A percentile compares a stretch with the other conserved stretches of the same genome.
Conservation (phyloP, 2,797 vertebrate genomes). For the Tympanoctomys barrerae region DNA sequence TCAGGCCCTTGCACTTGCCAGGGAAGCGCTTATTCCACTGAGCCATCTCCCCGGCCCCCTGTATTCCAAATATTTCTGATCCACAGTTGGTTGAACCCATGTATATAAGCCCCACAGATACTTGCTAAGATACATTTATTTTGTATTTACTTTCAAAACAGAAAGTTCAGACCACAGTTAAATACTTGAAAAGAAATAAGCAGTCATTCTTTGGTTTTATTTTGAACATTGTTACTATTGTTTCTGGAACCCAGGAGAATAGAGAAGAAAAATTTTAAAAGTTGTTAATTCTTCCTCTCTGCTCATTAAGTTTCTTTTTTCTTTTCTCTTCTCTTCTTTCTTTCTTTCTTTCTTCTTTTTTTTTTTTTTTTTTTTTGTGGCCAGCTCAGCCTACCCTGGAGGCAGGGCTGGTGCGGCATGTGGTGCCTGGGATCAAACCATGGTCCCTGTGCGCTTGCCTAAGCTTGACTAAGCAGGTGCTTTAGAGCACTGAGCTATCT, state of each 20-base stretch:
- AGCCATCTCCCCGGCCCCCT: too few species aligned
- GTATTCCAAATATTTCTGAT: background rate
- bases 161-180: conserved; percentile 21
- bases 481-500: too few species aligned
- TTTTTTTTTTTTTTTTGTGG: too few species aligned
- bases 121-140: conserved; percentile 48
- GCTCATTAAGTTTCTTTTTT: conserved; percentile 4
- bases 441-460: too few species aligned
- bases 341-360: background rate
- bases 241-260: conserved; percentile 4
- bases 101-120: background rate
- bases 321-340: background rate
- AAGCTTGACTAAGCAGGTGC: too few species aligned
- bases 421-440: too few species aligned
- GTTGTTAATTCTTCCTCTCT: background rate
- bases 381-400: too few species aligned
- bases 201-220: background rate
- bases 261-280: conserved; percentile 16
- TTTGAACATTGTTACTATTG: conserved; percentile 41
- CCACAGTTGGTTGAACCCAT: background rate
- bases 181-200: conserved; percentile 12
- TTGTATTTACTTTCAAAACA: conserved; percentile 43
- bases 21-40: too few species aligned
- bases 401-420: too few species aligned
- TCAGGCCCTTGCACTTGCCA: too few species aligned